Conservation (phyloP, 1,140 invertebrate species). For the Drosophila neocordata region DNA sequence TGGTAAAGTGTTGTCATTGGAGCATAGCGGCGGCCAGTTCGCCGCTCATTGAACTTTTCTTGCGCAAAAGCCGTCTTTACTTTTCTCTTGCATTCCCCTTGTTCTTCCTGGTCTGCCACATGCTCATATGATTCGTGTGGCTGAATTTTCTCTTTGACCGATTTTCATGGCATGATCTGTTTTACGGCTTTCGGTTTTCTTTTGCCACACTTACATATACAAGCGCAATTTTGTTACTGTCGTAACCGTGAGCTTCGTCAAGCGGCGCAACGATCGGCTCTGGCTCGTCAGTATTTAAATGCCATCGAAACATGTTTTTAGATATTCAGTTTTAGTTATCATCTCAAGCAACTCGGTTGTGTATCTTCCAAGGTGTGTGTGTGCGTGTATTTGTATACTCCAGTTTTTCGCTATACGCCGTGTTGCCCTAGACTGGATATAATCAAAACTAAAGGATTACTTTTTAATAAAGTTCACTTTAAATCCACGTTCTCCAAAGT, state of each 20-base stretch:
- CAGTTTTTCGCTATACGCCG: constrained; percentile 46
- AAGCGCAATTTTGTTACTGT: constrained; percentile 32
- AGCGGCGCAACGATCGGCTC: constrained; percentile 10
- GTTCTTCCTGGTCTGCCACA: constrained; percentile 19
- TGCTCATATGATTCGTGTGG: constrained; percentile 49
- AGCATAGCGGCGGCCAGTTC: constrained; percentile 56
- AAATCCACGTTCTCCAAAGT: background rate
- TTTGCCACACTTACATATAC: constrained; percentile 22
- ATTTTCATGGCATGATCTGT: constrained; percentile 79
- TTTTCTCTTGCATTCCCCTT: background rate
- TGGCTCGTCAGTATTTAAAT: constrained; percentile 64
- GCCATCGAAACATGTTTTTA: constrained; percentile 70
- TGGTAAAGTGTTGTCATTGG: constrained; percentile 40
- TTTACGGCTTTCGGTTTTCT: constrained; percentile 79
- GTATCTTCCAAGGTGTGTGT: constrained; percentile 19
- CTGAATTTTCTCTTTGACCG: constrained; percentile 76
- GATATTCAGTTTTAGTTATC: constrained; percentile 73
- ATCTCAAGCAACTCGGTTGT: constrained; percentile 66
- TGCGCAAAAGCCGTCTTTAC: constrained; percentile 59
- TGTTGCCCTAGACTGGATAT: constrained; percentile 53
- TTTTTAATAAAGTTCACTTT: constrained; percentile 38
- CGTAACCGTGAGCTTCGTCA: constrained; percentile 45
- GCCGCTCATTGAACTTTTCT: constrained; percentile 75
- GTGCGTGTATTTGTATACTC: background rate
- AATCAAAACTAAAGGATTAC: constrained; percentile 35